phyloP scores from a whole-genome alignment of 2,113 vertebrate species.

The Stegostoma tigrinum region DNA sequence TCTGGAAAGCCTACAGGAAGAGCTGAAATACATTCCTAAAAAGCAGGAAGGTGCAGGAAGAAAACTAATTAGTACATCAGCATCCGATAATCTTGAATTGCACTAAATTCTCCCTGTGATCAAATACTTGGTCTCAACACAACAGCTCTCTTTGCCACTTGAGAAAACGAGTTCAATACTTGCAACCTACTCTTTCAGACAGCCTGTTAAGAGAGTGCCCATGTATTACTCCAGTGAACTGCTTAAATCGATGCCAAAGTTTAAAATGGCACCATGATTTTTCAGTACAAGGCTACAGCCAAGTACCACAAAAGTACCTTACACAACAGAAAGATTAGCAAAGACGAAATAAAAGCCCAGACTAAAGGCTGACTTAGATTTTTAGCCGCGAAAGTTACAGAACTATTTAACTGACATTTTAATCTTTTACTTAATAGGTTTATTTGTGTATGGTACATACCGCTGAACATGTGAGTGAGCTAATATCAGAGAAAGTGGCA shows the following conservation, averaged over 20 bases:
- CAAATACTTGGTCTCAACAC: neutral
- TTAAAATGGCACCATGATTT: neutral
- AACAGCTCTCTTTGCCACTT: neutral
- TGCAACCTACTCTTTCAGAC: neutral
- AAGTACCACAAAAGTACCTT: neutral
- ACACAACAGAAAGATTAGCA: neutral
- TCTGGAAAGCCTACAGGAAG: neutral
- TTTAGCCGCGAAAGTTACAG: neutral
- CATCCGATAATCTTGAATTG: neutral
- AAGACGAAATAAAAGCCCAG: neutral
- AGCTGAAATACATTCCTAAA: neutral
- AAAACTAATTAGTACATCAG: neutral
- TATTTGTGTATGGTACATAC: neutral
- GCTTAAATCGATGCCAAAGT: neutral
- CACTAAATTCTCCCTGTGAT: neutral
- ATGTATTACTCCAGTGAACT: neutral
- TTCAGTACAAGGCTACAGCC: neutral
- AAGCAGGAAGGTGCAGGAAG: neutral
- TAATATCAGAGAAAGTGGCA: neutral
- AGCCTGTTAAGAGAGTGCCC: neutral
- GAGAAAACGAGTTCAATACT: neutral
- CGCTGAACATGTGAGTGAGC: neutral
- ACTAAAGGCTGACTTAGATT: neutral
- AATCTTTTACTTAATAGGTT: neutral
- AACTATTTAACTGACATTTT: neutral